Evolutionary conservation across 1,140 invertebrate genomes (phyloP), one percentile per base, ranked within the genome.

Genomic region (Lanistes nyassanus): DNA sequence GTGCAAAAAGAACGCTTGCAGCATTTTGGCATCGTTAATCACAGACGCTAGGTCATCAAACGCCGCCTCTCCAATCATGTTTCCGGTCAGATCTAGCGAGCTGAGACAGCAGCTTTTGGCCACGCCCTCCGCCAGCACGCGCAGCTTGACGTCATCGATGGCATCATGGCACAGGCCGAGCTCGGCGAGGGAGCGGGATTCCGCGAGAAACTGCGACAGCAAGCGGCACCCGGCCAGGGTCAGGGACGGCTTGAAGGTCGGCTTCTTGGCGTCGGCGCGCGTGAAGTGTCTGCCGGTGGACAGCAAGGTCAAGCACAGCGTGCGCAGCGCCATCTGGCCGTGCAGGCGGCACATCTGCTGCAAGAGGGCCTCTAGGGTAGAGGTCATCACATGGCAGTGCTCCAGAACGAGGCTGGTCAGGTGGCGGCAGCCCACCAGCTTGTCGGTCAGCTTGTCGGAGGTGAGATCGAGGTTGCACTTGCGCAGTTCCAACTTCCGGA

Each of bases 21-120:
- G 39, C 0, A 39, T 60, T 19, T 37, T 76, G 11, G 65, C 55
- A 5, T 42, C 53, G 39, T 47, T 53, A 5, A 80, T 36, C 6
- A 80, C 21, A 23, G 47, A 16, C 29, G 67, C 55, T n/a, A 82
- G 73, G 53, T 78, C 76, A 26, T 76, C 74, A 29, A 34, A 64
- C n/a, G 76, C 60, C 2, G 29, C 76, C 62, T 82, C 79, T 26
- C 71, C 68, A 6, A 82, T 76, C 7, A 76, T 53, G 68, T 82
- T 82, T 6, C 79, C 81, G 19, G 76, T 79, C 42, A 82, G 58
- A 60, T 82, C 81, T 16, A 82, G 69, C 13, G 77, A 53, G 39
- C 23, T 51, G 6, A 82, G 69, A 6, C 60, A 39, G n/a, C 23
- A n/a, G 58, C 76, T 77, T 4, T 58, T 3, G 3, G 71, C 42